Base-by-base conservation (phyloP, 2,888 invertebrate genomes). In the Drosophila borborema region DNA sequence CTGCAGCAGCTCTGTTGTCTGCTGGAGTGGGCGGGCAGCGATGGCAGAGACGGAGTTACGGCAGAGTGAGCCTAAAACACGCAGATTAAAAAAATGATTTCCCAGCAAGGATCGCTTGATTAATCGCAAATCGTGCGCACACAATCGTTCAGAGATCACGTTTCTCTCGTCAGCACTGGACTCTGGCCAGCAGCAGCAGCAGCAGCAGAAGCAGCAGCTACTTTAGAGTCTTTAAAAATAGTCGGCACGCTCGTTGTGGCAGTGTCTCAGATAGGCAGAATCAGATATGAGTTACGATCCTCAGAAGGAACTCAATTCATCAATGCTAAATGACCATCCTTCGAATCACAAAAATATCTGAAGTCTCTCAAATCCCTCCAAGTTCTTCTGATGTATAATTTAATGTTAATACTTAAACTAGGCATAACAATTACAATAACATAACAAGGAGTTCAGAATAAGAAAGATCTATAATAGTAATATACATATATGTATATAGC, bases 111-210 rank as follows among this genome's bases (percentile, higher is more conserved):
- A 84, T 86, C 78, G 81, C 81, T 80, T 86, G 86, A 90, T 87
- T 87, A 87, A 87, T 87, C 89, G 81, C 86, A 72, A 90, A 89
- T 90, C 88, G 88, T 88, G 88, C 87, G 78, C 88, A 67, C 70
- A 81, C 85, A 90, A 88, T 88, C 87, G 77, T 60, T 73, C 65
- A 58, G 72, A 65, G 81, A 89, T 88, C 90, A 88, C 90, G 88
- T 90, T 84, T 82, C 75, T 66, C 77, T 71, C 74, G 58, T 73
- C 74, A 71, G 60, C 60, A 45, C 58, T 64, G 72, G 40, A 23
- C 70, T 41, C 60, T 71, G 76, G 41, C 76, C 73, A 45, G 31
- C 55, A 23, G n/a, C 38, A 38, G 10, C 48, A 20, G 16, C 18
- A 20, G 20, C 40, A 38, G 10, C 48, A 20, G 16, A 14, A 20